Evolutionary conservation across 2,797 vertebrate genomes (phyloP).

Genomic region (Malacoctenus gilli): DNA sequence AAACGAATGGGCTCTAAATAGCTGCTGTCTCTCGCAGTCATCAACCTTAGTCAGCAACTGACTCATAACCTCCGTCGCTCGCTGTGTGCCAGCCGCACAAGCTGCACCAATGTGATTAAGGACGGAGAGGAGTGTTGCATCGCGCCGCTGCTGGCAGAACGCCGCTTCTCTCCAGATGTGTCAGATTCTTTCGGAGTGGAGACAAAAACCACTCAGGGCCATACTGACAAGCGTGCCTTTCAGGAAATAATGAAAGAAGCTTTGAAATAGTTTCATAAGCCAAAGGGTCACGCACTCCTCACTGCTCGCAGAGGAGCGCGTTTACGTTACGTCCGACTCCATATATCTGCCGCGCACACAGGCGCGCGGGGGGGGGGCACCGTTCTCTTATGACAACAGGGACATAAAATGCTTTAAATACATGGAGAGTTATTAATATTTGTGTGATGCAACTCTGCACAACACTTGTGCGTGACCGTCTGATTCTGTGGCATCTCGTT

Average conservation of each 20-base stretch:
- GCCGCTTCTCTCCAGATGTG: constrained; percentile 39
- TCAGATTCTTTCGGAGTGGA: constrained; percentile 42
- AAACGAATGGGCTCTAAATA: constrained; percentile 52
- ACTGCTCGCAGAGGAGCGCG: background rate
- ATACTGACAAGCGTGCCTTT: constrained; percentile 35
- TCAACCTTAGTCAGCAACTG: constrained; percentile 50
- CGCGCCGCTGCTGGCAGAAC: constrained; percentile 38
- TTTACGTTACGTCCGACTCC: too few species aligned
- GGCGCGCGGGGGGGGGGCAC: background rate
- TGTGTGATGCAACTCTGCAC: background rate
- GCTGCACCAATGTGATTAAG: constrained; percentile 63
- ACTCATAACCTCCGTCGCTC: constrained; percentile 48
- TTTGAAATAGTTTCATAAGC: constrained; percentile 43
- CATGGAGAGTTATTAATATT: background rate
- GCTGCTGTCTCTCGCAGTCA: constrained; percentile 43
- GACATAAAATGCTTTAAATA: background rate
- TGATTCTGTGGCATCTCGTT: background rate
- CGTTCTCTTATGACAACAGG: background rate
- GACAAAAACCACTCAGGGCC: constrained; percentile 23
- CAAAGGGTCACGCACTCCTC: constrained; percentile 10
- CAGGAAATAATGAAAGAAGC: constrained; percentile 21
- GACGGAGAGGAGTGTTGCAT: constrained; percentile 38
- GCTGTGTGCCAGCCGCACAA: constrained; percentile 43
- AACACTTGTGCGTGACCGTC: background rate
- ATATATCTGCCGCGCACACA: too few species aligned